Conservation (phyloP, 2,113 vertebrate genomes). For the Camelus bactrianus region DNA sequence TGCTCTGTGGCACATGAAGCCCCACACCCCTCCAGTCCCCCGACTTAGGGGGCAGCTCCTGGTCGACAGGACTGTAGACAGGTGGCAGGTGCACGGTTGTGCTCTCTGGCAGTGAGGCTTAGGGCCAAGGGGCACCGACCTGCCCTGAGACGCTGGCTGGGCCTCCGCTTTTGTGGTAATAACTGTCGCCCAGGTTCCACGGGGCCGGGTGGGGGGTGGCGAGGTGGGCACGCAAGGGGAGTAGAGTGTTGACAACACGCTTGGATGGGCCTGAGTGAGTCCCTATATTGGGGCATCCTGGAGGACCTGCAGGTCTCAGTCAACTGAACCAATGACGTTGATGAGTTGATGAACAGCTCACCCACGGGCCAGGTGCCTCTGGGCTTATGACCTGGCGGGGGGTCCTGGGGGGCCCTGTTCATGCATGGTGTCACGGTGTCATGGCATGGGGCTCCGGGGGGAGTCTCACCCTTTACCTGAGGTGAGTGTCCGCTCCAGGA, state of each 20-base stretch:
- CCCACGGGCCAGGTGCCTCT: neutral
- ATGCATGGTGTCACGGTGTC: neutral
- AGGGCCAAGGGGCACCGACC: neutral
- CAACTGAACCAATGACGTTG: neutral
- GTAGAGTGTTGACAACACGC: too few relatives aligned
- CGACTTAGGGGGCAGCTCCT: neutral
- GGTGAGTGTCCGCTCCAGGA: neutral
- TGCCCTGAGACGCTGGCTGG: neutral
- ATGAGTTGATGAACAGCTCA: neutral
- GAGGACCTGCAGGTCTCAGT: neutral
- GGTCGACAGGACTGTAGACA: neutral
- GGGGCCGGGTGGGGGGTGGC: neutral
- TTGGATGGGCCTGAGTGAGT: neutral
- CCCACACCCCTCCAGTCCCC: too few relatives aligned
- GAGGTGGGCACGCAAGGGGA: neutral
- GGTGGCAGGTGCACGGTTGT: too few relatives aligned
- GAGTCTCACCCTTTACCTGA: neutral
- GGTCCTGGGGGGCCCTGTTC: neutral
- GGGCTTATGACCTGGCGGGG: rapidly evolving
- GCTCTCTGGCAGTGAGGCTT: neutral
- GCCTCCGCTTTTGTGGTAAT: too few relatives aligned
- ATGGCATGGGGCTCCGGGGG: neutral
- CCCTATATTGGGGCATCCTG: neutral
- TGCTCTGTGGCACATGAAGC: neutral
- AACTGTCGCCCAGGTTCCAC: rapidly evolving